Conservation (phyloP, 2,888 invertebrate genomes). For the Petrophora chlorosata region DNA sequence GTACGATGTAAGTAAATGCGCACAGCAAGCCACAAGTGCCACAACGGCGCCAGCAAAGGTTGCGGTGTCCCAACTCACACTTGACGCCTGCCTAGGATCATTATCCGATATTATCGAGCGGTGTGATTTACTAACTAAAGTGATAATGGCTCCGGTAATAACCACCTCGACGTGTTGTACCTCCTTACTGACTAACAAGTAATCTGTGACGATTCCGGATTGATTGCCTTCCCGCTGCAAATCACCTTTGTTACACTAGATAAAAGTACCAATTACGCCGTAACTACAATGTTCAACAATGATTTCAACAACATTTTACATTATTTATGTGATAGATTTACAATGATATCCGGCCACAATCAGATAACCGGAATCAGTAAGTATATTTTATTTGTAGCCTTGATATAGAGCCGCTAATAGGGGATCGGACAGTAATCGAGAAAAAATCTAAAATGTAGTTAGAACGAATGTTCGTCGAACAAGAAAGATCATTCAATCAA, state of each 20-base stretch:
- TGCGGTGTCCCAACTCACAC: slow-evolving; percentile 69
- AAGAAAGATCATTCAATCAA: too few relatives aligned
- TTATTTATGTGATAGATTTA: too few relatives aligned
- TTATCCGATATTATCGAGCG: slow-evolving; percentile 69
- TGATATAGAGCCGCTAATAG: too few relatives aligned
- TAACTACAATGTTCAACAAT: slow-evolving; percentile 26
- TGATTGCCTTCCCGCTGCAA: slow-evolving; percentile 47
- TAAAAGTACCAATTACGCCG: slow-evolving; percentile 46
- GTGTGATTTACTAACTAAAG: slow-evolving; percentile 73
- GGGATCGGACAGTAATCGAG: too few relatives aligned
- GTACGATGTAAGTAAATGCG: background rate
- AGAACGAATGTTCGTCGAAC: too few relatives aligned
- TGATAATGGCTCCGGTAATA: slow-evolving; percentile 70
- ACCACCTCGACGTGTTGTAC: slow-evolving; percentile 46
- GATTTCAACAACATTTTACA: slow-evolving; percentile 25
- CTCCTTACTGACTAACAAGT: slow-evolving; percentile 8
- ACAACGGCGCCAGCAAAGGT: slow-evolving; percentile 46
- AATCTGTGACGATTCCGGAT: slow-evolving; percentile 31
- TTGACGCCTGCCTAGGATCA: slow-evolving; percentile 63
- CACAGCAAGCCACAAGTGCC: slow-evolving; percentile 18
- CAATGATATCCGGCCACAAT: background rate
- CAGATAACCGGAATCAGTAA: background rate
- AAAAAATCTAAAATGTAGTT: too few relatives aligned
- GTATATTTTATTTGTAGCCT: too few relatives aligned
- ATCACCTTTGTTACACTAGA: slow-evolving; percentile 52